Percentiles rank a stretch among this genome's conserved stretches.
These are phyloP conservation scores for Bradypus variegatus DNA, from an alignment of 2,797 vertebrate species.

Conservation along the genomic window DNA sequence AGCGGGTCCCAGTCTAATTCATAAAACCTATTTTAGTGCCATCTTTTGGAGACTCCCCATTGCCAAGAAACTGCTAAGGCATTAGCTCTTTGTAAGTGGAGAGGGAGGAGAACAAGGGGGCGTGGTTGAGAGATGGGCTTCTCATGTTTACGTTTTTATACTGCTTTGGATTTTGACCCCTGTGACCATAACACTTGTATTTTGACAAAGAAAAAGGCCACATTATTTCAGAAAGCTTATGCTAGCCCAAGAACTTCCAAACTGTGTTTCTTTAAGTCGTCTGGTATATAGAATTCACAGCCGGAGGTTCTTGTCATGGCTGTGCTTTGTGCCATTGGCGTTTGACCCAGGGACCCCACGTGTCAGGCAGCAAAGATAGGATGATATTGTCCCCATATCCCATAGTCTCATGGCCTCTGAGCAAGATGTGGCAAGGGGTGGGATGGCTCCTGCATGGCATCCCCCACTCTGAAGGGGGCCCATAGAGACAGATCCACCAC, in stretches of 20 bases:
- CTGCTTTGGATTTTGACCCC: constrained; percentile 11
- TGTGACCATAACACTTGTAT: background rate
- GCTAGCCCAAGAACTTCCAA: background rate
- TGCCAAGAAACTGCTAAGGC: constrained; percentile 7
- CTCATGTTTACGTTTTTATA: background rate
- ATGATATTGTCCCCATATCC: background rate
- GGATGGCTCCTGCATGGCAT: background rate
- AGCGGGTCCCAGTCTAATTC: background rate
- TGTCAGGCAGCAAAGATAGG: background rate
- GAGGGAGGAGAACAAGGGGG: background rate
- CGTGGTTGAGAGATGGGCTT: background rate
- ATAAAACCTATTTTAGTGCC: background rate
- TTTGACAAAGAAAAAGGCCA: background rate
- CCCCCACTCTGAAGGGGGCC: background rate
- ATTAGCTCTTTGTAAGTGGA: background rate
- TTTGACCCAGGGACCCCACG: background rate
- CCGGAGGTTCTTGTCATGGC: background rate
- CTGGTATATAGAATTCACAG: background rate
- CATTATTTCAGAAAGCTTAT: background rate
- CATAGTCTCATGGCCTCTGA: background rate
- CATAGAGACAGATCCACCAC: background rate
- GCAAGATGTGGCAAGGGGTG: background rate
- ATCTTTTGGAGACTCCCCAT: background rate
- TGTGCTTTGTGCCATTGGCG: background rate
- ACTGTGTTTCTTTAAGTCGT: background rate